These are phyloP conservation scores for Paracanthobrama guichenoti DNA, from an alignment of 2,113 vertebrate species.

Conservation along the genomic window DNA sequence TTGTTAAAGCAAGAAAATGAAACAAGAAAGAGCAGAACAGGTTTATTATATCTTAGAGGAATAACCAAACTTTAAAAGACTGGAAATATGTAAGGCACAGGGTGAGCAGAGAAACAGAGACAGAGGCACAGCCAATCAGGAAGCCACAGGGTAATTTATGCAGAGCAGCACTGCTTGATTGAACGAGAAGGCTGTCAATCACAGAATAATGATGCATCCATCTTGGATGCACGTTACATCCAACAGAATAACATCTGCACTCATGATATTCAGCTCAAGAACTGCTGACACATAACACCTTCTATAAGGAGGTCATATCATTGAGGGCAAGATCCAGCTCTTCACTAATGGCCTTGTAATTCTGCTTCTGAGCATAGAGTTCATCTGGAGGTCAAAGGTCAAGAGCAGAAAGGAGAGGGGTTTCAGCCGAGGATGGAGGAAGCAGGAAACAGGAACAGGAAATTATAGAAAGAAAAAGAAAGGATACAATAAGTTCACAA, in stretches of 20 bases:
- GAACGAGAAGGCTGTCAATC: conserved; percentile 1
- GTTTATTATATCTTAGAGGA: neutral
- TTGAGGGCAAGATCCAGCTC: conserved; percentile 88
- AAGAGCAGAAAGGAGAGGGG: conserved; percentile 47
- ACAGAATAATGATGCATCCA: neutral
- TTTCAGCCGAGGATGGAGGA: conserved; percentile 40
- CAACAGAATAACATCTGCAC: neutral
- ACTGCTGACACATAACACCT: neutral
- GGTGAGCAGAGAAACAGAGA: neutral
- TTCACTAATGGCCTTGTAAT: conserved; percentile 89
- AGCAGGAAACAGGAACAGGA: conserved; percentile 38
- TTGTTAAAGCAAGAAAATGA: conserved; percentile 25
- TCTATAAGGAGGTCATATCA: conserved; percentile 86
- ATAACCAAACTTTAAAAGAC: neutral
- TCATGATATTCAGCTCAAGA: neutral
- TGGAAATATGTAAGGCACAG: neutral
- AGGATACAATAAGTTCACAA: conserved; percentile 25
- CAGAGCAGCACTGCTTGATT: conserved; percentile 16
- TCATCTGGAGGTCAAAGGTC: conserved; percentile 77
- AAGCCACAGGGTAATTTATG: conserved; percentile 19
- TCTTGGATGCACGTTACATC: no score
- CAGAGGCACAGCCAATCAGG: conserved; percentile 1
- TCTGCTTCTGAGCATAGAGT: conserved; percentile 90
- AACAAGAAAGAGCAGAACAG: conserved; percentile 15
- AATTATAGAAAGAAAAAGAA: conserved; percentile 18